These are phyloP conservation scores for Bradypus variegatus DNA, from an alignment of 2,797 vertebrate species.

Conservation along the genomic window DNA sequence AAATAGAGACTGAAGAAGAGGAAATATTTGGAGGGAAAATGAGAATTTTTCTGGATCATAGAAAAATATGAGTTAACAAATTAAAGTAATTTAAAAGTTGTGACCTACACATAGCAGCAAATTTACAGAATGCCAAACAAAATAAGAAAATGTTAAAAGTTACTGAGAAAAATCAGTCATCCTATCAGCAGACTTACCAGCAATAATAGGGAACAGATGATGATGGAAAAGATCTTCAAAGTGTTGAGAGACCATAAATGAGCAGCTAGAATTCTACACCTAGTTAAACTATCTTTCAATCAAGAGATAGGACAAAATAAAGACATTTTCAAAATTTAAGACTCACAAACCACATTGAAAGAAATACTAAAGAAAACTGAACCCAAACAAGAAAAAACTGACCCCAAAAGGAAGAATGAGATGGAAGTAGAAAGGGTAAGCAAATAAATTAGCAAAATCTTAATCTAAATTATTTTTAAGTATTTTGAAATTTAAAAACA, in stretches of 20 bases:
- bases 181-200: not conserved
- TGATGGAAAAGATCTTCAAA: not conserved
- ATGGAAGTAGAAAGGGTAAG: not conserved
- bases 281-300: conserved; percentile 10
- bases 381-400: not conserved
- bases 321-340: conserved; percentile 26
- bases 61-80: not conserved
- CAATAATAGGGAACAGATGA: not conserved
- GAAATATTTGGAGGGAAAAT: not conserved
- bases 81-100: not conserved
- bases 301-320: conserved; percentile 13
- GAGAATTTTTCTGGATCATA: not conserved
- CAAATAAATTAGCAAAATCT: not conserved
- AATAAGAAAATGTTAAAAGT: not conserved
- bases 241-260: not conserved
- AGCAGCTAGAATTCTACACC: conserved; percentile 25
- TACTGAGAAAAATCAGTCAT: not conserved
- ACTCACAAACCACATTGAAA: not conserved
- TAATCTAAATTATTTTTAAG: not conserved
- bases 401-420: not conserved
- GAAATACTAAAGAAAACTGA: conserved; percentile 6
- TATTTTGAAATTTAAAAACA: conserved; percentile 34
- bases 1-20: not conserved
- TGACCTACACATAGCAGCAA: not conserved
- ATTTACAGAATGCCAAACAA: conserved; percentile 1